Evolutionary conservation across 2,113 vertebrate genomes (phyloP).

Genomic region (Xiphias gladius): DNA sequence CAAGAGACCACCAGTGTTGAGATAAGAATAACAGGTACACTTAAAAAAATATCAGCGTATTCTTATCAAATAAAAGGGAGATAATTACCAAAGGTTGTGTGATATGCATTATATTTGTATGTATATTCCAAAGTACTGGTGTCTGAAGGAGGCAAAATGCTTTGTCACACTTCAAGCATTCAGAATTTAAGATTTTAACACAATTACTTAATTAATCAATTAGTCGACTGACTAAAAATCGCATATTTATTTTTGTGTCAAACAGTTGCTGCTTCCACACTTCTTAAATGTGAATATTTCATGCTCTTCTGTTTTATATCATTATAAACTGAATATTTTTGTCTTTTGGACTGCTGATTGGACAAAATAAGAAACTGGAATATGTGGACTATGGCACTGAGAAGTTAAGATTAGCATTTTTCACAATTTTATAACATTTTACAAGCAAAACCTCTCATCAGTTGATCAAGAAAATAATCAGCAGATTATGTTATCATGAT

Average conservation of each 20-base stretch:
- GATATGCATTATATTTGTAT: background rate
- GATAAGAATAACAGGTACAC: slow-evolving; percentile 88
- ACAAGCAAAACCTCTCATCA: no score
- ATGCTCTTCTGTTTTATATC: background rate
- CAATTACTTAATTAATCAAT: no score
- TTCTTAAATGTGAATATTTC: no score
- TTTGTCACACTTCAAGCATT: background rate
- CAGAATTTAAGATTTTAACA: background rate
- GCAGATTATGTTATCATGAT: background rate
- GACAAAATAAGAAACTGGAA: no score
- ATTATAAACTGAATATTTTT: no score
- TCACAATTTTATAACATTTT: no score
- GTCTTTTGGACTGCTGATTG: no score
- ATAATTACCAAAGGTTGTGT: background rate
- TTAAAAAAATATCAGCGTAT: background rate
- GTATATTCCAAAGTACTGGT: background rate
- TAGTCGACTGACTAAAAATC: background rate
- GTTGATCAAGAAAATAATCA: no score
- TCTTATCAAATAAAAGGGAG: background rate
- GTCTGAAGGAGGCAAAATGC: background rate
- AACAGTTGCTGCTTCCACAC: no score
- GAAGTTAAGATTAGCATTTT: no score
- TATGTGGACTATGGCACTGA: no score
- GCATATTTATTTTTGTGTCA: no score
- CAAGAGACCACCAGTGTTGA: slow-evolving; percentile 85